Evolutionary conservation across 2,888 invertebrate genomes (phyloP), one percentile per base, ranked within the genome.

Genomic region (Cheilosia scutellata): DNA sequence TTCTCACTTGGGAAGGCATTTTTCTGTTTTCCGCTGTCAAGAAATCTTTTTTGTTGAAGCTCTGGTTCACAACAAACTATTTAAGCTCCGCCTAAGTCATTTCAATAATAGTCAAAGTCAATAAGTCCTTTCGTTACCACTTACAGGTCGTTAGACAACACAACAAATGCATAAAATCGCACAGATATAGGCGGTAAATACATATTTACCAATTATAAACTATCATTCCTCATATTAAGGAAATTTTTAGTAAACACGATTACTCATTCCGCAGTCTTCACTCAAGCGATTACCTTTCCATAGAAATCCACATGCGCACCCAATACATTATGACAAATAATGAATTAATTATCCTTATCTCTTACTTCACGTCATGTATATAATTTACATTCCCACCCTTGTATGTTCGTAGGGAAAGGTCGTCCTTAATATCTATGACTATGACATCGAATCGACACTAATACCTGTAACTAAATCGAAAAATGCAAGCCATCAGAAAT

Each of bases 341-440:
- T 58, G 60, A 58, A 60, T 49, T 60, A 60, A 44, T 68, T 55
- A 55, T 2, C 27, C 11, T 70, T 70, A 70, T 70, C 70, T 47
- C 7, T 9, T 5, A 27, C 5, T 25, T 47, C 37, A 60, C 16
- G 27, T 60, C 68, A 71, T 29, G 11, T 49, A 29, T 49, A 29
- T 27, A 44, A 47, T 47, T 57, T n/a, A 58, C 33, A 58, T 9
- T n/a, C 4, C 4, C 55, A 42, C 44, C 31, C 44, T 33, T 33
- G 5, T 31, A 4, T 63, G 16, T 16, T 37, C 42, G 13, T 6
- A 7, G 5, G 27, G 11, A 31, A 55, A 42, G 42, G 47, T 65
- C 33, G 51, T 65, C 25, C 47, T 47, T 47, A 16, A 20, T 13
- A 4, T 9, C 16, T 27, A 29, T 6, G 29, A 11, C 29, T 27